These are phyloP conservation scores for Hymenochirus boettgeri DNA, from an alignment of 2,113 vertebrate genomes.

Conservation along the genomic window DNA sequence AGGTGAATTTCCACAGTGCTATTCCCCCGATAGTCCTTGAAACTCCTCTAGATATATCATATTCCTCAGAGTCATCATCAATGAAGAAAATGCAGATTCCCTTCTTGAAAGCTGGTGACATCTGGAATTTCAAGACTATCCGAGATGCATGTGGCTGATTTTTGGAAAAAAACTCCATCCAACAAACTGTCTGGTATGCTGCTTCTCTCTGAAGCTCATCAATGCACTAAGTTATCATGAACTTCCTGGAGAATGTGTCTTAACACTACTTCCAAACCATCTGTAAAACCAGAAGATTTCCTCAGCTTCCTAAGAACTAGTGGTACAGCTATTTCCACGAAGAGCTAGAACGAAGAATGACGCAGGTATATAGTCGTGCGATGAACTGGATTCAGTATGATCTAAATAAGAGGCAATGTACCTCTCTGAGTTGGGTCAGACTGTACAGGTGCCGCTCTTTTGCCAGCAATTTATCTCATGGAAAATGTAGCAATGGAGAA, in stretches of 20 bases:
- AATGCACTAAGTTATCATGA: conserved; percentile 73
- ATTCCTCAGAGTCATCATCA: conserved; percentile 78
- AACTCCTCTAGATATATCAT: conserved; percentile 72
- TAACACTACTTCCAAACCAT: conserved; percentile 74
- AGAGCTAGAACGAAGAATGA: conserved; percentile 73
- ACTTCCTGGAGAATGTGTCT: conserved; percentile 78
- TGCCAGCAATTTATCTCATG: conserved; percentile 78
- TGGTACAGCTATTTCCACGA: conserved; percentile 74
- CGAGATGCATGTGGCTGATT: conserved; percentile 76
- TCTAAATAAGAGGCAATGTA: conserved; percentile 68
- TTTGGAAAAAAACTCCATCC: conserved; percentile 75
- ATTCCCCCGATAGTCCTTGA: conserved; percentile 74
- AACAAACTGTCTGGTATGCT: conserved; percentile 76
- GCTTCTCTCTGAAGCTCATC: conserved; percentile 70
- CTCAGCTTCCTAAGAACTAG: conserved; percentile 72
- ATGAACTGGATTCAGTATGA: conserved; percentile 75
- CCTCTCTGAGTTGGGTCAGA: conserved; percentile 68
- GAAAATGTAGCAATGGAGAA: conserved; percentile 74
- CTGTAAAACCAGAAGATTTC: conserved; percentile 72
- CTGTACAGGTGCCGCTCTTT: conserved; percentile 68
- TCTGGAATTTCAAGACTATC: conserved; percentile 76
- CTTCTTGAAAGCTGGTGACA: conserved; percentile 73
- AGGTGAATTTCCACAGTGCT: conserved; percentile 75
- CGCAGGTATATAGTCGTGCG: conserved; percentile 69
- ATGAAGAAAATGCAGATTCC: conserved; percentile 72